Conservation (phyloP, 2,113 vertebrate species). For the Gadus macrocephalus region DNA sequence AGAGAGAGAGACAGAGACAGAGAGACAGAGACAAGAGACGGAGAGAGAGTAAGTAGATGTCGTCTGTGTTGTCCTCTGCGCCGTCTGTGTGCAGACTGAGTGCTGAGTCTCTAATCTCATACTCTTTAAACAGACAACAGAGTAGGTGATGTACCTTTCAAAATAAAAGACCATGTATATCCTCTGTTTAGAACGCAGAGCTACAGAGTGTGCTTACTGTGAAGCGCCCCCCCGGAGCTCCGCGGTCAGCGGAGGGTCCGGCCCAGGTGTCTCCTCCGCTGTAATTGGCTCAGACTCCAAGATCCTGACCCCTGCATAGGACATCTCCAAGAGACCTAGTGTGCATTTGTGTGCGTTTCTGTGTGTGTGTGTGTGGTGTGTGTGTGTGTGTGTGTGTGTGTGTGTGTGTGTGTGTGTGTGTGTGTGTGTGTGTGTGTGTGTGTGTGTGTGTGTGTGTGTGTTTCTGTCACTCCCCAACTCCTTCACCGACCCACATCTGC, state of each 20-base stretch:
- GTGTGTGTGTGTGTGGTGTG: background rate
- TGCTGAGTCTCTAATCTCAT: no score
- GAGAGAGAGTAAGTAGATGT: background rate
- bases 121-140: no score
- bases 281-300: constrained; percentile 59
- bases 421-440: constrained; percentile 8
- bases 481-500: constrained; percentile 1
- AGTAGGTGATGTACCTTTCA: no score
- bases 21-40: constrained; percentile 30
- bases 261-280: constrained; percentile 41
- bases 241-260: background rate
- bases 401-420: constrained; percentile 8
- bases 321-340: constrained; percentile 47
- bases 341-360: background rate
- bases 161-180: no score
- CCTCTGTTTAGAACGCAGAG: no score
- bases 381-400: no score
- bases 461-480: background rate
- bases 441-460: constrained; percentile 1
- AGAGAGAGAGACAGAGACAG: no score
- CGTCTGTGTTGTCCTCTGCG: no score
- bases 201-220: constrained; percentile 1
- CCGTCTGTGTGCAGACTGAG: no score
- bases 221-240: background rate
- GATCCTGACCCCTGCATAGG: constrained; percentile 64